Base-by-base conservation (phyloP, 2,113 vertebrate species). In the Talpa occidentalis region DNA sequence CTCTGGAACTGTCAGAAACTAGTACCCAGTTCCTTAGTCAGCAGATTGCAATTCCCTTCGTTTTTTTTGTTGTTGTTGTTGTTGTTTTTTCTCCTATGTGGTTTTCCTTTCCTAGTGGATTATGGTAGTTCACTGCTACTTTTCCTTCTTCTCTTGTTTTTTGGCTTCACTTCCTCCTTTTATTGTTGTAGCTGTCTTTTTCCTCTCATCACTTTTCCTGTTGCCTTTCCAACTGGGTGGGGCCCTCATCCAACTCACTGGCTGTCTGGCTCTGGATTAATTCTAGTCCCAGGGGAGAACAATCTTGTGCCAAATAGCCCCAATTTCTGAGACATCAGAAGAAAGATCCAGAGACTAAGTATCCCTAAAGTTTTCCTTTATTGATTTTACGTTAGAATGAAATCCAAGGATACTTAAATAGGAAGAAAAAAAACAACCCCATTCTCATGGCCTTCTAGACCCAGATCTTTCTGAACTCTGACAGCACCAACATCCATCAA, bases 151-250 rank as follows among this genome's bases (percentile, higher is more conserved):
- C 80, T 91, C 84, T 94, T 96, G 85, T 94, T 97, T 94, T 92
- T 88, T 86, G 64, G 77, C 90, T 94, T 92, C 88, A 90, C 96
- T 97, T 97, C 97, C 97, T 95, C 95, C 92, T 97, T 49, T 94
- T 97, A 94, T 97, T 97, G 97, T 97, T 94, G 54, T 92, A 64
- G 69, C 92, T 94, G 93, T 95, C 95, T 84, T 92, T 94, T 94
- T 88, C 95, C 95, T 95, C 95, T 92, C 92, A 91, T 97, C 94
- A 86, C 90, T 56, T 94, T 97, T 97, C 97, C 97, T 97, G 96
- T 93, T 96, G 93, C 92, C 94, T 95, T 90, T 95, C 88, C 96
- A 92, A 7, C 30, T 78, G 73, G 30, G 59, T 82, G 88, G 94
- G 82, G 94, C 82, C 93, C 77, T 76, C 67, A 84, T 92, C 87